A percentile compares a stretch with the other conserved stretches of the same genome.
These are phyloP conservation scores for Caenorhabditis sinica DNA, from an alignment of 2,888 invertebrate species.

Conservation along the genomic window DNA sequence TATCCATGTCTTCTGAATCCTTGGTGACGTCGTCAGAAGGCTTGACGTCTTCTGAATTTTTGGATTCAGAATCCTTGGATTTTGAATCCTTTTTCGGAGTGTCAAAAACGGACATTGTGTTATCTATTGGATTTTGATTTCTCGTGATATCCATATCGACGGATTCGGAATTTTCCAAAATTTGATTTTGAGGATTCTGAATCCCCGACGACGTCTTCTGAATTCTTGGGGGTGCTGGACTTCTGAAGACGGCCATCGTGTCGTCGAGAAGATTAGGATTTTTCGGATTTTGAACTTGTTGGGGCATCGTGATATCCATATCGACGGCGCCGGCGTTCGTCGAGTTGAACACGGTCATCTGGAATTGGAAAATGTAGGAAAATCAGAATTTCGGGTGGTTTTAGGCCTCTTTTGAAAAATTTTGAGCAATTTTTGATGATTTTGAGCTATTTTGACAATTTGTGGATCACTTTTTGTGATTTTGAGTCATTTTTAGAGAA, in stretches of 20 bases:
- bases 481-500: not conserved
- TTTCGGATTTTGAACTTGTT: not conserved
- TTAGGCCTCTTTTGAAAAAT: too few relatives aligned
- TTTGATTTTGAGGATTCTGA: too few relatives aligned
- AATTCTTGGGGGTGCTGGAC: conserved; percentile 9
- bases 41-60: not conserved
- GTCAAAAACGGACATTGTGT: conserved; percentile 26
- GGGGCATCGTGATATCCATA: conserved; percentile 49
- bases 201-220: not conserved
- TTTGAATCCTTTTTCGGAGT: not conserved
- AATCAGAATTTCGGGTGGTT: not conserved
- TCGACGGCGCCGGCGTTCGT: not conserved
- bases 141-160: conserved; percentile 22
- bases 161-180: too few relatives aligned
- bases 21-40: not conserved
- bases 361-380: not conserved
- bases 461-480: not conserved
- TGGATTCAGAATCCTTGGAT: too few relatives aligned
- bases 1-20: conserved; percentile 1
- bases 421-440: too few relatives aligned
- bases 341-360: conserved; percentile 15
- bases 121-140: not conserved
- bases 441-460: too few relatives aligned
- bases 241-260: conserved; percentile 15
- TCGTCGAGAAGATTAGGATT: not conserved